A percentile compares a stretch with the other conserved stretches of the same genome.
Conservation (phyloP, 2,888 invertebrate species). For the Calephelis perditalis region DNA sequence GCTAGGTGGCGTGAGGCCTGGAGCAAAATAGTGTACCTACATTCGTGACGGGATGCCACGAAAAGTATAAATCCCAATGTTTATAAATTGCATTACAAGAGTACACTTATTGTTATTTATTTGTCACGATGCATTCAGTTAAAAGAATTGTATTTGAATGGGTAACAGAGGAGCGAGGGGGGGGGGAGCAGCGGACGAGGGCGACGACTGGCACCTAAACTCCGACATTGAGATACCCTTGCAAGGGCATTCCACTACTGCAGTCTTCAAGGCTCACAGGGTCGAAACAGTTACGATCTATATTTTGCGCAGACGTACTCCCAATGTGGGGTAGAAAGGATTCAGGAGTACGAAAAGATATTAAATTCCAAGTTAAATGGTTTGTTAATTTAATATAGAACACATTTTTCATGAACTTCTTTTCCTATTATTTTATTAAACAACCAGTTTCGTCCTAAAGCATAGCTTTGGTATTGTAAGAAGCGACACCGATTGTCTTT, state of each 20-base stretch:
- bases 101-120: slow-evolving; percentile 42
- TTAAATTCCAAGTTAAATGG: no score
- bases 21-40: no score
- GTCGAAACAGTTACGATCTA: slow-evolving; percentile 37
- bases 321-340: neutral
- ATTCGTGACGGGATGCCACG: no score
- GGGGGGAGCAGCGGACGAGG: slow-evolving; percentile 62
- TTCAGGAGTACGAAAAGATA: neutral
- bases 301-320: slow-evolving; percentile 31
- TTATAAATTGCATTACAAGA: neutral
- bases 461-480: no score
- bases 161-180: slow-evolving; percentile 39
- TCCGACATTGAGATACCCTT: slow-evolving; percentile 71
- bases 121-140: slow-evolving; percentile 44
- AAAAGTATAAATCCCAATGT: no score
- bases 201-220: slow-evolving; percentile 65
- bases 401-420: no score
- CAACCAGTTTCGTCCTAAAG: no score
- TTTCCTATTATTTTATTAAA: no score
- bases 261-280: slow-evolving; percentile 55
- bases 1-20: no score
- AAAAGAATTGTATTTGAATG: slow-evolving; percentile 41
- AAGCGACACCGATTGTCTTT: no score
- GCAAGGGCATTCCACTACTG: slow-evolving; percentile 68
- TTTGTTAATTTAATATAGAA: no score